Conservation (phyloP, 2,113 vertebrate species). For the Hystrix brachyura region DNA sequence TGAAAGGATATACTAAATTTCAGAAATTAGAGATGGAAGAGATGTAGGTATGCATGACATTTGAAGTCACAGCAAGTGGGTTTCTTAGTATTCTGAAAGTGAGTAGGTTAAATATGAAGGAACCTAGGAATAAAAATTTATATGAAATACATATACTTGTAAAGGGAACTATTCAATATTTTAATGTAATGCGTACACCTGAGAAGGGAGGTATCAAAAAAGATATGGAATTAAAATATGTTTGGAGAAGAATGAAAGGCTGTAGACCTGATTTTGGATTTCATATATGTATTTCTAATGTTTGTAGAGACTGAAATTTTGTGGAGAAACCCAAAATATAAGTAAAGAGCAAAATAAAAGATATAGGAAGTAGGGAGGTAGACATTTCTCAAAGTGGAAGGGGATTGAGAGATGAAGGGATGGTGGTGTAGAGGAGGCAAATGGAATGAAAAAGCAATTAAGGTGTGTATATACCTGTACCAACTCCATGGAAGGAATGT, state of each 20-base stretch:
- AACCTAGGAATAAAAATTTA: background rate
- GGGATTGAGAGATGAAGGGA: background rate
- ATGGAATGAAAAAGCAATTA: background rate
- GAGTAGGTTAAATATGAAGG: conserved; percentile 31
- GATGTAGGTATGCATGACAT: background rate
- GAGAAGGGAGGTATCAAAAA: background rate
- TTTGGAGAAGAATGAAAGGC: background rate
- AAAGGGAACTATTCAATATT: conserved; percentile 40
- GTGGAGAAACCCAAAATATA: background rate
- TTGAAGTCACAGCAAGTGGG: background rate
- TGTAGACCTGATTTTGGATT: background rate
- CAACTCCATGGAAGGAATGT: background rate
- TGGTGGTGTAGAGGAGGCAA: background rate
- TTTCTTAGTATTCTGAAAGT: conserved; percentile 18
- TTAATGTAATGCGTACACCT: background rate
- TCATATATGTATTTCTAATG: background rate
- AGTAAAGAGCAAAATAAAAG: no score
- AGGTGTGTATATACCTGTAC: background rate
- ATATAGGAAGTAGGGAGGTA: no score
- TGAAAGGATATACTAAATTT: background rate
- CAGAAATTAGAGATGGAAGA: background rate
- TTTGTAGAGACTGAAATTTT: background rate
- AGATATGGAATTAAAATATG: conserved; percentile 30
- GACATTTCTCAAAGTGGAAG: no score
- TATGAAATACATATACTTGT: background rate